Evolutionary conservation across 2,113 vertebrate species (phyloP), one percentile per base, ranked within the genome.

Genomic region (Scomber japonicus): DNA sequence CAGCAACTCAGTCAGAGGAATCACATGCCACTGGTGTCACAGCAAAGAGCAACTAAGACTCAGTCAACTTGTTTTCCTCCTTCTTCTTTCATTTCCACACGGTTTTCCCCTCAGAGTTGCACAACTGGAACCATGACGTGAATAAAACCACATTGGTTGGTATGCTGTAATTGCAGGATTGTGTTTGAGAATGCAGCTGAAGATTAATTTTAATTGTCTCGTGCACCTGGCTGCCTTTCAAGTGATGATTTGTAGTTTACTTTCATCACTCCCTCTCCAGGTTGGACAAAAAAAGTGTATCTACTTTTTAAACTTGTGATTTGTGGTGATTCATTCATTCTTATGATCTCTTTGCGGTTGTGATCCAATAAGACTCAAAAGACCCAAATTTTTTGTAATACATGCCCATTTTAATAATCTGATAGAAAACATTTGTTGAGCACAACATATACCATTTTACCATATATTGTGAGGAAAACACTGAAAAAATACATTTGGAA

Each of bases 351-450:
- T 8, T 17, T 17, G 57, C 6, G 11, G 8, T 51, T 4, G 14
- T 60, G 11, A 35, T 31, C 17, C 15, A 88, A 66, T 17, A 50
- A 83, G 19, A 87, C 9, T 31, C 3, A 63, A 48, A 48, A 71
- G 45, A 67, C 40, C 19, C 75, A 0, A 69, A 9, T 0, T 4
- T 48, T 5, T 63, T 68, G 81, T 93, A 87, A 92, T 92, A 95
- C 97, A 98, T 97, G 97, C 96, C 94, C 91, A 93, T 91, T 98
- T 98, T 98, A 98, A 97, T 98, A 92, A 96, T 95, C 94, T 95
- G 91, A 96, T 97, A 97, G 95, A 97, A 98, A 94, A 97, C 96
- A 96, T 96, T 94, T 96, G 80, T 82, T 95, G 94, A 96, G 92
- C 96, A 98, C 96, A 96, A 97, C 96, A 96, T 95, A 97, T 90